Conservation (phyloP, 2,113 vertebrate genomes). For the Menidia beryllina region DNA sequence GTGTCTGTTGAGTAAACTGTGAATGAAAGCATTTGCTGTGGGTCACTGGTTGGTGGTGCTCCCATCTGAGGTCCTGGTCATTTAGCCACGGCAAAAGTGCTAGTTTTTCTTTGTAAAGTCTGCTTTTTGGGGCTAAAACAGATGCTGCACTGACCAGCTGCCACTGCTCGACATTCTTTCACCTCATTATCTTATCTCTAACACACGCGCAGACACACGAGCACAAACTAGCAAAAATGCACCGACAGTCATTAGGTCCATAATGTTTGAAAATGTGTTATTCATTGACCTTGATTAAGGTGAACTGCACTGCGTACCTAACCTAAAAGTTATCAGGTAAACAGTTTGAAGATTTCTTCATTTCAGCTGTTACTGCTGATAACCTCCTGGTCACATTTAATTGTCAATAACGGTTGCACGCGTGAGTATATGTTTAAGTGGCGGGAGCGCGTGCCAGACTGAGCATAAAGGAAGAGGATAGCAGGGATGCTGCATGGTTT, state of each 20-base stretch:
- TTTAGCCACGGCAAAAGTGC: constrained; percentile 33
- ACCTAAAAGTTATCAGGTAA: background rate
- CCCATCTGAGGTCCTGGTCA: constrained; percentile 39
- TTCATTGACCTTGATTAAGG: background rate
- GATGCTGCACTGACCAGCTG: constrained; percentile 46
- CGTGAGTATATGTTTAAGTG: constrained; percentile 31
- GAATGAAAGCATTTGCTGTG: constrained; percentile 67
- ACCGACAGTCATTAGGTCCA: background rate
- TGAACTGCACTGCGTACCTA: background rate
- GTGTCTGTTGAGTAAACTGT: constrained; percentile 57
- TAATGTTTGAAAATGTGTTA: background rate
- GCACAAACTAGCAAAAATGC: background rate
- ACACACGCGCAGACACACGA: background rate
- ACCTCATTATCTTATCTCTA: constrained; percentile 3
- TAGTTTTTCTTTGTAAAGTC: constrained; percentile 16
- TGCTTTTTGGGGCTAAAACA: constrained; percentile 30
- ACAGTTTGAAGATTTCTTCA: background rate
- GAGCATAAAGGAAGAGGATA: constrained; percentile 56
- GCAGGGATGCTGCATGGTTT: constrained; percentile 41
- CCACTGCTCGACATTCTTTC: constrained; percentile 30
- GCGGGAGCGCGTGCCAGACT: constrained; percentile 29
- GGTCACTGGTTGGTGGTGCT: constrained; percentile 64
- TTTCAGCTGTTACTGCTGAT: background rate
- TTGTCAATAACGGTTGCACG: background rate
- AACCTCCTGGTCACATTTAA: background rate